Base-by-base conservation (phyloP, 2,888 invertebrate genomes). In the Dyspetes luteomarginatus region DNA sequence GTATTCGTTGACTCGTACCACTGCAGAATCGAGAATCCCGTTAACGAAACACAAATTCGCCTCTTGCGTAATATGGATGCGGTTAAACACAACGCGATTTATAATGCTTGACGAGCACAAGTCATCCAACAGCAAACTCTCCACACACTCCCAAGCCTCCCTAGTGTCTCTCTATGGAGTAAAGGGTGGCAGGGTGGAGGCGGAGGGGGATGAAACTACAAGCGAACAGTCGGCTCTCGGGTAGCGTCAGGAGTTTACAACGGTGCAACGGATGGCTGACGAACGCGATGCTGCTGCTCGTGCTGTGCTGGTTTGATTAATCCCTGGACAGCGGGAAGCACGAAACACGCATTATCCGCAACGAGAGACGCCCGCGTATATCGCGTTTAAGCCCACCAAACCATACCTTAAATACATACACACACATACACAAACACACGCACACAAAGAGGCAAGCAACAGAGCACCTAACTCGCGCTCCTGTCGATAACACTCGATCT, bases 401-500 rank as follows among this genome's bases (percentile, higher is more conserved):
- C 43, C 3, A 15, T 26, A 4, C 15, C 36, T 36, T 36, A 7
- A 7, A 36, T 12, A 36, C 36, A 30, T 15, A 19, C 41, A 7
- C n/a, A n/a, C 22, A 55, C 12, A 68, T 30, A n/a, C 50, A n/a
- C 48, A 36, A 4, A 43, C 36, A n/a, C 55, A 19, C 36, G 62
- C 50, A 68, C 24, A 55, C 56, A 36, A 15, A 12, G n/a, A 60
- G 12, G 17, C 60, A 24, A 72, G 36, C 50, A 36, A 73, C 52
- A 43, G 64, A 56, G 55, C 67, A 58, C 62, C 72, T 26, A 64
- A 73, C 74, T 58, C 73, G 52, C 43, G 58, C 56, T 68, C 67
- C 80, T 74, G 78, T 81, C 81, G 69, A 78, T 81, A 78, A 81
- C 58, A 81, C 81, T 74, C 69, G 69, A 78, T 81, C 74, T 77